phyloP scores from a whole-genome alignment of 1,140 invertebrate species.

The Halictus rubicundus region DNA sequence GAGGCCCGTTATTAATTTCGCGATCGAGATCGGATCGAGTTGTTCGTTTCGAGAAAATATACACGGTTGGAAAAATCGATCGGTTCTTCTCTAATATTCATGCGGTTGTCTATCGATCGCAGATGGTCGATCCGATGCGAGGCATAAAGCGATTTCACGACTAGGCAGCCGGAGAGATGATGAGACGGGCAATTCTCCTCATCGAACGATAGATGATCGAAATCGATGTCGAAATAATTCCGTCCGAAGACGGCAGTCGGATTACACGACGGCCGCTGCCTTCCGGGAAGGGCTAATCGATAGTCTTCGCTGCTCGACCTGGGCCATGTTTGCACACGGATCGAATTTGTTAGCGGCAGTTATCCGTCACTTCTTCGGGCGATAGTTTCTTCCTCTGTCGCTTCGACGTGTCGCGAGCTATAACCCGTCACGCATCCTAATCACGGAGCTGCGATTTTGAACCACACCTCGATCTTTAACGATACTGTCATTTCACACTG shows the following conservation, averaged over 20 bases:
- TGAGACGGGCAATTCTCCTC: constrained; percentile 42
- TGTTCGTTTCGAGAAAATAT: neutral
- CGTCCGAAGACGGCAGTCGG: constrained; percentile 64
- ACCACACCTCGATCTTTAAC: neutral
- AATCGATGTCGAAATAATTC: constrained; percentile 70
- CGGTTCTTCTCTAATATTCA: neutral
- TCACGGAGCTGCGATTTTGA: neutral
- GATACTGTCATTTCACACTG: too few species aligned
- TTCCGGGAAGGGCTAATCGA: constrained; percentile 73
- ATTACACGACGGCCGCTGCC: constrained; percentile 64
- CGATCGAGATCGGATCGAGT: neutral
- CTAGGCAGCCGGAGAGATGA: neutral
- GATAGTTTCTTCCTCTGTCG: constrained; percentile 27
- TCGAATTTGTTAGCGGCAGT: constrained; percentile 56
- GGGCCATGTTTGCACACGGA: constrained; percentile 46
- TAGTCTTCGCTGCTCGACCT: constrained; percentile 56
- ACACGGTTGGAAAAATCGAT: too few species aligned
- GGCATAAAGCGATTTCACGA: neutral
- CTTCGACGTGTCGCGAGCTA: constrained; percentile 13
- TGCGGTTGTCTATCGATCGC: neutral
- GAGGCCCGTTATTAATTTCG: neutral
- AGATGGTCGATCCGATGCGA: neutral
- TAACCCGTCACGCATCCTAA: neutral
- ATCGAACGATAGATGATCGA: constrained; percentile 55
- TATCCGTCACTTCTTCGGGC: constrained; percentile 39